phyloP scores from a whole-genome alignment of 2,113 vertebrate species.

The Chamaea fasciata region DNA sequence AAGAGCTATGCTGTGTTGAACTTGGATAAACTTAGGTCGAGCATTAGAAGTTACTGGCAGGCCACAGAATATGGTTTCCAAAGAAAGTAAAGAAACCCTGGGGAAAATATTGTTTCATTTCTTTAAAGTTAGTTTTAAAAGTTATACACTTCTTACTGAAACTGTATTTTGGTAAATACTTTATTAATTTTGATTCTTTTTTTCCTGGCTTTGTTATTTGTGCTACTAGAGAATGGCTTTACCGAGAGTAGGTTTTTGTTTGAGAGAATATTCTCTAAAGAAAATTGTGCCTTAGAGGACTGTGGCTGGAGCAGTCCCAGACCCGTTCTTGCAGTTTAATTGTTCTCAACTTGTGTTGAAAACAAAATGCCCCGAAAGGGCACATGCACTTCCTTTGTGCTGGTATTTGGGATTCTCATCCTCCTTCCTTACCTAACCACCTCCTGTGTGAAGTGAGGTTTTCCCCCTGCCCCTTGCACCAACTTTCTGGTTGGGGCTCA shows the following conservation, averaged over 20 bases:
- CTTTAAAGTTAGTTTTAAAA: neutral
- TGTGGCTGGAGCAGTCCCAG: neutral
- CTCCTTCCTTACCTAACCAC: neutral
- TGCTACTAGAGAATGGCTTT: neutral
- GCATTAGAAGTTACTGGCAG: neutral
- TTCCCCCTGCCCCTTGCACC: neutral
- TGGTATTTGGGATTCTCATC: neutral
- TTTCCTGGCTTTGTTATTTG: neutral
- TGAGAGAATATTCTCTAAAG: neutral
- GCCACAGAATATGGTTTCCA: neutral
- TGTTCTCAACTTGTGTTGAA: neutral
- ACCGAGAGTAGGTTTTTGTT: neutral
- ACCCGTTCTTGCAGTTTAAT: neutral
- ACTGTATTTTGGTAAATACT: neutral
- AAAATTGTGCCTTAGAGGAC: neutral
- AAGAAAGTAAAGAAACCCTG: neutral
- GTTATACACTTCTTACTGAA: neutral
- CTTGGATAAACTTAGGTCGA: neutral
- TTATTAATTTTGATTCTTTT: neutral
- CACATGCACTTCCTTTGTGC: neutral
- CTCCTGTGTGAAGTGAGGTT: neutral
- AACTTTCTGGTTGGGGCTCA: neutral
- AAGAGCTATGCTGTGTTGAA: neutral
- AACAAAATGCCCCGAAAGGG: accelerated
- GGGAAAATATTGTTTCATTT: neutral